Evolutionary conservation across 2,888 invertebrate species (phyloP).

Genomic region (Dicyrtoma fusca): DNA sequence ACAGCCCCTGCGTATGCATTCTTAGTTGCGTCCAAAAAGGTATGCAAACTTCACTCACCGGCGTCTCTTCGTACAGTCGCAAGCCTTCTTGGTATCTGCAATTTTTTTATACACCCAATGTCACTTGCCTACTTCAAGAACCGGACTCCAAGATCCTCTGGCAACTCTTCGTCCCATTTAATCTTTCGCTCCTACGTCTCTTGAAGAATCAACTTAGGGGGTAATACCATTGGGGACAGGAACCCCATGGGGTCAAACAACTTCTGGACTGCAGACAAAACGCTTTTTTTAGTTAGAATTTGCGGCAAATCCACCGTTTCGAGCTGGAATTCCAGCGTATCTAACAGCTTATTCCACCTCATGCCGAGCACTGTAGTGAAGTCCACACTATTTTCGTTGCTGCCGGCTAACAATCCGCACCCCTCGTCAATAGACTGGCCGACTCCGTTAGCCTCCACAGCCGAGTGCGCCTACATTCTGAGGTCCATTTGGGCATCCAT

Average conservation of each 20-base stretch:
- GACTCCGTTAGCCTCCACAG: too few species aligned
- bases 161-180: not conserved
- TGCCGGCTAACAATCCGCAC: too few species aligned
- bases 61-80: constrained; percentile 42
- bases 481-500: too few species aligned
- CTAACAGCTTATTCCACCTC: not conserved
- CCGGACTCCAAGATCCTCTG: constrained; percentile 15
- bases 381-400: too few species aligned
- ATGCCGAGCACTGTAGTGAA: too few species aligned
- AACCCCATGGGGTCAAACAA: constrained; percentile 14
- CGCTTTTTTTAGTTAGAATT: not conserved
- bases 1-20: too few species aligned
- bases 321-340: not conserved
- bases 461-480: constrained; percentile 53
- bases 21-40: too few species aligned
- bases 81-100: constrained; percentile 43
- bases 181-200: not conserved
- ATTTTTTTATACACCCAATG: constrained; percentile 43
- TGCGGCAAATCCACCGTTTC: not conserved
- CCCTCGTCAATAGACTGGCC: too few species aligned
- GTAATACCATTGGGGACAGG: not conserved
- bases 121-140: constrained; percentile 15
- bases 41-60: constrained; percentile 52
- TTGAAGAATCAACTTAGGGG: not conserved
- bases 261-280: constrained; percentile 3